These are phyloP conservation scores for Semnornis frantzii DNA, from an alignment of 2,113 vertebrate species.

Conservation along the genomic window DNA sequence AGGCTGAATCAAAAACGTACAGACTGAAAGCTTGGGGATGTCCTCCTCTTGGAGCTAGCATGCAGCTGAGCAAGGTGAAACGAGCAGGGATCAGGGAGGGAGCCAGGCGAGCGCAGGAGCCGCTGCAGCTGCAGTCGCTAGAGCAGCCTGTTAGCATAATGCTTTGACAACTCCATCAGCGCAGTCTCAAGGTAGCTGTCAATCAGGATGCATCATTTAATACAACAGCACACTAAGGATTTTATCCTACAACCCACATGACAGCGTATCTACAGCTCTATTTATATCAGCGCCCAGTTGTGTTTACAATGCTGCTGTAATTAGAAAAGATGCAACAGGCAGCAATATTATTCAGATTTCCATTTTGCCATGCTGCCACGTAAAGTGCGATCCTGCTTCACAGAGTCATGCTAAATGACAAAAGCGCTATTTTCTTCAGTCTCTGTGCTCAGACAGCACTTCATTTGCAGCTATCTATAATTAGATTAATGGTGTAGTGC, in stretches of 20 bases:
- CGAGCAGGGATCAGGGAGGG: background rate
- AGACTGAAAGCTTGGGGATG: background rate
- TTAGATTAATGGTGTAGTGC: conserved; percentile 95
- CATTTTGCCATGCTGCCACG: conserved; percentile 74
- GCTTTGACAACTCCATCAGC: conserved; percentile 98
- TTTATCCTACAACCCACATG: conserved; percentile 83
- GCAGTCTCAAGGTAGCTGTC: conserved; percentile 97
- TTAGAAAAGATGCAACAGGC: conserved; percentile 90
- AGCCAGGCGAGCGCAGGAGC: conserved; percentile 50
- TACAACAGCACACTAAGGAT: conserved; percentile 91
- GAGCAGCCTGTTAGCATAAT: conserved; percentile 81
- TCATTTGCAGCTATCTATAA: conserved; percentile 94
- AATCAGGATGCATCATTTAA: conserved; percentile 96
- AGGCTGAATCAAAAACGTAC: background rate
- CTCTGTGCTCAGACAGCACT: conserved; percentile 83
- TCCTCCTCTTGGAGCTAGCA: background rate
- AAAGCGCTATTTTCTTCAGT: conserved; percentile 82
- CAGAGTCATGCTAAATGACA: conserved; percentile 83
- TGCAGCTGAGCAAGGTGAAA: background rate
- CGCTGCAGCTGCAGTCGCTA: conserved; percentile 79
- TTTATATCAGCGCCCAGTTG: conserved; percentile 85
- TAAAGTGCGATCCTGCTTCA: conserved; percentile 78
- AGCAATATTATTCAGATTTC: conserved; percentile 75
- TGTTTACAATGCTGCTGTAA: conserved; percentile 86
- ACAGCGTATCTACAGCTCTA: conserved; percentile 95